Evolutionary conservation across 1,140 invertebrate genomes (phyloP).

Genomic region (Drosophila triauraria): DNA sequence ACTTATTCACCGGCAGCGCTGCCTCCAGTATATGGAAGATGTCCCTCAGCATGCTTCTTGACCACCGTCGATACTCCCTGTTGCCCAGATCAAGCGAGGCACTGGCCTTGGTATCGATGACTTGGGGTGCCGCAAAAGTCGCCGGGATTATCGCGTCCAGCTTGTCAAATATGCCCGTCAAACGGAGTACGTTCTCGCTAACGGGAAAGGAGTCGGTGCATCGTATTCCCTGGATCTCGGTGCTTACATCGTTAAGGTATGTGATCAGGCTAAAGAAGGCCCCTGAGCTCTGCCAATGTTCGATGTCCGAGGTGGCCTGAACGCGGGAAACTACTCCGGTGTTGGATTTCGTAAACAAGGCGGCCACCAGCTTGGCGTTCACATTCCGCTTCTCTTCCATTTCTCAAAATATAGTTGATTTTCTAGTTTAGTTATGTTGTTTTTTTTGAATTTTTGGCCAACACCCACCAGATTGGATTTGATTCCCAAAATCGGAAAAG

Average conservation of each 20-base stretch:
- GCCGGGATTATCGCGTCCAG: slow-evolving; percentile 20
- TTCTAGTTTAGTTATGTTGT: background rate
- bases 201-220: slow-evolving; percentile 25
- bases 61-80: slow-evolving; percentile 43
- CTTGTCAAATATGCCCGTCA: slow-evolving; percentile 49
- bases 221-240: slow-evolving; percentile 48
- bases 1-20: slow-evolving; percentile 37
- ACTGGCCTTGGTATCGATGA: background rate
- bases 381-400: background rate
- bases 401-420: background rate
- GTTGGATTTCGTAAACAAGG: slow-evolving; percentile 10
- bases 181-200: slow-evolving; percentile 18
- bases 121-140: slow-evolving; percentile 1
- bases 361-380: background rate
- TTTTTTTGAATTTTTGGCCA: background rate
- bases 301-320: slow-evolving; percentile 23
- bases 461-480: background rate
- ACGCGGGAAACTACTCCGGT: slow-evolving; percentile 7
- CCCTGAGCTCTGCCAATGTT: slow-evolving; percentile 32
- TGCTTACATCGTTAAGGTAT: slow-evolving; percentile 48
- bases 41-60: slow-evolving; percentile 34
- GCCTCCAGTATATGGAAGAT: slow-evolving; percentile 51
- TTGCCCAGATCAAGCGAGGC: background rate
- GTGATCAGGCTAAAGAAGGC: slow-evolving; percentile 41
- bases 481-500: too few species aligned